phyloP scores from a whole-genome alignment of 2,797 vertebrate genomes.

The Threskiornis aethiopicus region DNA sequence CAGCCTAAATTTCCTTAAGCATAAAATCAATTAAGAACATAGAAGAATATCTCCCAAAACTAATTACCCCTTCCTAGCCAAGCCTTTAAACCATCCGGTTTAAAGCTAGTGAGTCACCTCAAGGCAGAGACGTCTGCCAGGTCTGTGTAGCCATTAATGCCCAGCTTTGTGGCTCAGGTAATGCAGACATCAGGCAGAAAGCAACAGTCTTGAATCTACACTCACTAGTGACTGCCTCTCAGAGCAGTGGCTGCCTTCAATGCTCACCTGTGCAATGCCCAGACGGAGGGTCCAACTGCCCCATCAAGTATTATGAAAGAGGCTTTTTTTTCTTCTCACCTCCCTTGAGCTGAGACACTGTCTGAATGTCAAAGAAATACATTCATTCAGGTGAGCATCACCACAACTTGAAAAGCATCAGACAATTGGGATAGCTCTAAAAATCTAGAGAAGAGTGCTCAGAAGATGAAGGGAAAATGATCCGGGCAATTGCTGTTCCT shows the following conservation, averaged over 20 bases:
- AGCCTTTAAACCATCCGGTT: background rate
- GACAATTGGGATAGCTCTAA: background rate
- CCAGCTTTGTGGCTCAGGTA: background rate
- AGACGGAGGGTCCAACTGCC: background rate
- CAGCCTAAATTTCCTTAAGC: background rate
- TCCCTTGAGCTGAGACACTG: background rate
- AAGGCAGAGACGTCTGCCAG: background rate
- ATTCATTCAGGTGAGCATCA: background rate
- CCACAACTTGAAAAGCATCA: background rate
- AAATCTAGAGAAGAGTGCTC: background rate
- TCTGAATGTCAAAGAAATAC: background rate
- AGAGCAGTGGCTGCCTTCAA: rapidly evolving
- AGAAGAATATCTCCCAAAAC: background rate
- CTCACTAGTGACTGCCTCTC: background rate
- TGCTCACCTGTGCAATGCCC: rapidly evolving
- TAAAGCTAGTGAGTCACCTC: background rate
- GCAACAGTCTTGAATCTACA: background rate
- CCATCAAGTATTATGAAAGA: background rate
- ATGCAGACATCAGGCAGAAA: background rate
- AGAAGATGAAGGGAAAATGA: background rate
- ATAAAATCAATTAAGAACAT: background rate
- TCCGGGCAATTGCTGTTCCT: background rate
- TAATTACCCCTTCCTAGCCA: background rate
- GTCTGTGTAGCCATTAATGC: background rate
- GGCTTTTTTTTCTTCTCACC: background rate